Evolutionary conservation across 1,140 invertebrate species (phyloP).

Genomic region (Drosophila nannoptera): DNA sequence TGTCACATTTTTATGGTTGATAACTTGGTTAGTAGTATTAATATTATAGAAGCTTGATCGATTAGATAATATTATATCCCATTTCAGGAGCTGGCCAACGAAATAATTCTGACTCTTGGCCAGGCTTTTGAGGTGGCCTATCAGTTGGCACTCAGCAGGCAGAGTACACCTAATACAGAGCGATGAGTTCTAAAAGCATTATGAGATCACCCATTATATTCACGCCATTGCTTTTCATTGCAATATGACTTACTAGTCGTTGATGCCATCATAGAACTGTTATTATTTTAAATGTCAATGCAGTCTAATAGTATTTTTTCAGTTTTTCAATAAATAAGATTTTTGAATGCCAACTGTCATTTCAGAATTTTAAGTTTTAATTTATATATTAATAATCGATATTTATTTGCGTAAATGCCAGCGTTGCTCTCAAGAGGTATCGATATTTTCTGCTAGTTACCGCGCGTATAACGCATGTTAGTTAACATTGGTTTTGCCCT

Average conservation of each 20-base stretch:
- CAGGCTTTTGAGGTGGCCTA: constrained; percentile 99
- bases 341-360: constrained; percentile 5
- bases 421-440: constrained; percentile 1
- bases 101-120: constrained; percentile 96
- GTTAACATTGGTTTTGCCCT: constrained; percentile 19
- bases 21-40: constrained; percentile 88
- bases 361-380: background rate
- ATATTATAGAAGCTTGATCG: background rate
- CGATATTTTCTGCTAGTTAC: constrained; percentile 6
- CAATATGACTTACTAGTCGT: constrained; percentile 65
- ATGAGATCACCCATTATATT: constrained; percentile 43
- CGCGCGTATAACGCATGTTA: constrained; percentile 24
- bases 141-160: constrained; percentile 81
- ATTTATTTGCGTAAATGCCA: background rate
- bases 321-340: constrained; percentile 42
- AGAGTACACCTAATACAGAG: constrained; percentile 36
- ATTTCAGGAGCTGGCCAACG: constrained; percentile 93
- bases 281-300: constrained; percentile 35
- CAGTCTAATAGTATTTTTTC: constrained; percentile 51
- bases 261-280: constrained; percentile 65
- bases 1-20: constrained; percentile 98
- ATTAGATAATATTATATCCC: background rate
- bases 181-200: constrained; percentile 52
- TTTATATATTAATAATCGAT: constrained; percentile 1
- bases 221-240: constrained; percentile 52